phyloP scores from a whole-genome alignment of 2,113 vertebrate species.

The Himantopus leucocephalus region DNA sequence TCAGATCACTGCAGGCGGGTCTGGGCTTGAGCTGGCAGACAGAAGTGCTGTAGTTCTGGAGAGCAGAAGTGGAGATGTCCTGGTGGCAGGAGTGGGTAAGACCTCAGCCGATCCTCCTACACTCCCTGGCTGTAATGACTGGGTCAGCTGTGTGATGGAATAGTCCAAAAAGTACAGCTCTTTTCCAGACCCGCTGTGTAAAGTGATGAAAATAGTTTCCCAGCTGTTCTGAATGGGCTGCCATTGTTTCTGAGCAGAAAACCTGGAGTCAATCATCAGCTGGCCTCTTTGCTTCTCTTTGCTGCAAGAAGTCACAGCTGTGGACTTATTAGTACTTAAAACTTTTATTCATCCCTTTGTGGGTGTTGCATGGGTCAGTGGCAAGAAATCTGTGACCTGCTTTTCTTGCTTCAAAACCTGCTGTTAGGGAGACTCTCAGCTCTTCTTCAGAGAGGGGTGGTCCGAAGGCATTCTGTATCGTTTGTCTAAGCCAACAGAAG shows the following conservation, averaged over 20 bases:
- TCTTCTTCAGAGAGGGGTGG: background rate
- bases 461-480: background rate
- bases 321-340: background rate
- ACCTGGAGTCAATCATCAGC: background rate
- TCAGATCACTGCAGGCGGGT: slow-evolving; percentile 1
- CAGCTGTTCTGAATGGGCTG: background rate
- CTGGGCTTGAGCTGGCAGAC: slow-evolving; percentile 5
- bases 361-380: background rate
- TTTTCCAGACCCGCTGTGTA: background rate
- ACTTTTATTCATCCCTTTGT: background rate
- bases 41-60: background rate
- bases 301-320: background rate
- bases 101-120: background rate
- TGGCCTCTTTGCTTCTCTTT: background rate
- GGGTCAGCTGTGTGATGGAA: background rate
- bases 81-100: background rate
- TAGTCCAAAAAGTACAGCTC: background rate
- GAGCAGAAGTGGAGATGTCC: background rate
- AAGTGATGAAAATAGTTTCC: background rate
- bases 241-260: background rate
- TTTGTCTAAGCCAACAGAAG: slow-evolving; percentile 2
- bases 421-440: background rate
- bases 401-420: background rate
- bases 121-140: background rate
- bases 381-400: background rate